These are phyloP conservation scores for Willisornis vidua DNA, from an alignment of 2,113 vertebrate species.

Conservation along the genomic window DNA sequence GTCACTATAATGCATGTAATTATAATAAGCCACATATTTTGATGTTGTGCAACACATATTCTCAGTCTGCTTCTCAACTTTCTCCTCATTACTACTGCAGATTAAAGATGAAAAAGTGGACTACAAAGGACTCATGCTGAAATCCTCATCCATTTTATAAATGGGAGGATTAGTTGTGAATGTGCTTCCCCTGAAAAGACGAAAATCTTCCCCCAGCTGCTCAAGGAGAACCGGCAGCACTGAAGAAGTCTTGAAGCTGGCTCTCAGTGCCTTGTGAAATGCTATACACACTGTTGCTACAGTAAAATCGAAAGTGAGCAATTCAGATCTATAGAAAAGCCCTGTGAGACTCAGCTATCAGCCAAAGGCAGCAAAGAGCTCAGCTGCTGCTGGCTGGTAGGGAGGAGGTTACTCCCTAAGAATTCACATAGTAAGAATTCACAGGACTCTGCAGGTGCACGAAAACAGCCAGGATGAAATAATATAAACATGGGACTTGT, in stretches of 20 bases:
- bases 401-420: too few species aligned
- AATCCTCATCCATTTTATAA: neutral
- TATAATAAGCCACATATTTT: neutral
- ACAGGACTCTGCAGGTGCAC: too few species aligned
- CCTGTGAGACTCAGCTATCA: too few species aligned
- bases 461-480: too few species aligned
- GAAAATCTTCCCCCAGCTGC: neutral
- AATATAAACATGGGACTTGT: too few species aligned
- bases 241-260: neutral
- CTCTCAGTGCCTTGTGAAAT: neutral
- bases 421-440: too few species aligned
- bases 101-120: neutral
- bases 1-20: neutral
- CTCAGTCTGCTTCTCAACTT: neutral
- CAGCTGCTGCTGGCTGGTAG: too few species aligned
- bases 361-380: too few species aligned
- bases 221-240: neutral
- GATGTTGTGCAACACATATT: neutral
- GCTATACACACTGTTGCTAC: too few species aligned
- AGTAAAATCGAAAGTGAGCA: too few species aligned
- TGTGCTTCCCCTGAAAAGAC: neutral
- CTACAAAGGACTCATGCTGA: neutral
- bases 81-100: neutral
- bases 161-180: neutral
- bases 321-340: too few species aligned